Conservation (phyloP, 2,113 vertebrate species). For the Beaufortia kweichowensis region DNA sequence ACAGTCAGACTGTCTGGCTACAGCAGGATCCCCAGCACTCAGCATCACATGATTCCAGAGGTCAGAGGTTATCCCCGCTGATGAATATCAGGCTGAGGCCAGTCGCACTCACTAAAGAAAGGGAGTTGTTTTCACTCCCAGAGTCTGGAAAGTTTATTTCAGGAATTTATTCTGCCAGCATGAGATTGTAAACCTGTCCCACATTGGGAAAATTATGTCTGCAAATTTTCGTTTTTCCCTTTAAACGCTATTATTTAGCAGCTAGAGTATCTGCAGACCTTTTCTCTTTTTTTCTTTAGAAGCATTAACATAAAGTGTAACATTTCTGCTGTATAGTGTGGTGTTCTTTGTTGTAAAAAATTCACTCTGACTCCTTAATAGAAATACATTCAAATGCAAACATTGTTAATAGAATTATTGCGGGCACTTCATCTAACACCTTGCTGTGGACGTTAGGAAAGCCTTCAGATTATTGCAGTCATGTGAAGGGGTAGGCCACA, state of each 20-base stretch:
- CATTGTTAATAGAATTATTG: slow-evolving; percentile 56
- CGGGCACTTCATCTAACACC: slow-evolving; percentile 60
- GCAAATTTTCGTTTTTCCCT: slow-evolving; percentile 63
- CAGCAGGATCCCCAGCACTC: slow-evolving; percentile 75
- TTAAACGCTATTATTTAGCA: slow-evolving; percentile 57
- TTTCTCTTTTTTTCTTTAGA: slow-evolving; percentile 43
- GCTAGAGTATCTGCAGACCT: slow-evolving; percentile 58
- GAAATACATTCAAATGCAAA: slow-evolving; percentile 45
- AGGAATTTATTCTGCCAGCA: slow-evolving; percentile 73
- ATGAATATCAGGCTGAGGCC: slow-evolving; percentile 75
- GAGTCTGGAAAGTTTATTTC: slow-evolving; percentile 76
- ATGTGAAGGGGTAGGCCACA: slow-evolving; percentile 52
- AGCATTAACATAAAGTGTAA: slow-evolving; percentile 29
- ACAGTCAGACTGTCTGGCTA: slow-evolving; percentile 82
- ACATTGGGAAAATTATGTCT: slow-evolving; percentile 66
- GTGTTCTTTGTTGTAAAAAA: background rate
- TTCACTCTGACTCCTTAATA: slow-evolving; percentile 14
- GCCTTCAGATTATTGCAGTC: slow-evolving; percentile 54
- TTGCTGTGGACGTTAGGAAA: slow-evolving; percentile 59
- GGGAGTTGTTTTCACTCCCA: slow-evolving; percentile 75
- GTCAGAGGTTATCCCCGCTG: slow-evolving; percentile 80
- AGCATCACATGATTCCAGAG: slow-evolving; percentile 76
- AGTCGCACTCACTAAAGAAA: slow-evolving; percentile 70
- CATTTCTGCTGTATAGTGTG: background rate
- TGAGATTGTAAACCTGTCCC: slow-evolving; percentile 77